Evolutionary conservation across 1,140 invertebrate genomes (phyloP), one percentile per base, ranked within the genome.

Genomic region (Pristionchus pacificus): DNA sequence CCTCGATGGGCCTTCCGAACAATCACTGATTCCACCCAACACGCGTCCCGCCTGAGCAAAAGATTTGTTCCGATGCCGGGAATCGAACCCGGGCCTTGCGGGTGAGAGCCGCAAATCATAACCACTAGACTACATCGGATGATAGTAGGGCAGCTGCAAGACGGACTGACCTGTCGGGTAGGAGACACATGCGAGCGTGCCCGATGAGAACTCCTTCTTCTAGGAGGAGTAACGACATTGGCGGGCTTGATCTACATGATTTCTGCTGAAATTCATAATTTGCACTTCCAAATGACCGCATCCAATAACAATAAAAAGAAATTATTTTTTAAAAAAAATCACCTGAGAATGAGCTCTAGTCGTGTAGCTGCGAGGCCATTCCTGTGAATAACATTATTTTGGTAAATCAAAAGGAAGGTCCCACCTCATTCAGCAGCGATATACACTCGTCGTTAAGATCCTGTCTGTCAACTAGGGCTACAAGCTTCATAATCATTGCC

Each of bases 31-130:
- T 49, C 38, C 38, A 49, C 38, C 38, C 38, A 49, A 49, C 38
- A 49, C 6, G 38, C 38, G 19, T 49, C 38, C 6, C 19, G 6
- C 19, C 38, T 49, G 38, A 49, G 19, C 6, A 19, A 49, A 49
- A 49, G 19, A 6, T 49, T 49, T 49, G 38, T 49, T 49, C 38
- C 38, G 38, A 49, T 49, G 38, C 38, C 38, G 19, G 19, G 19
- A 49, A 49, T 49, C 38, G 38, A 49, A 49, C 38, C 38, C 38
- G 38, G 38, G 38, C 38, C 38, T 49, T 49, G 38, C 38, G 38
- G 38, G 38, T 49, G 38, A 49, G 38, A 49, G 38, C 38, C 38
- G 38, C 38, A 49, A 49, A 49, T 19, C 38, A 49, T 49, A 49
- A 49, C 38, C 38, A 49, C 38, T 49, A 49, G 38, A 19, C 19